Conservation (phyloP, 64 coral and sea anemone species). For the Cladopsammia gracilis region DNA sequence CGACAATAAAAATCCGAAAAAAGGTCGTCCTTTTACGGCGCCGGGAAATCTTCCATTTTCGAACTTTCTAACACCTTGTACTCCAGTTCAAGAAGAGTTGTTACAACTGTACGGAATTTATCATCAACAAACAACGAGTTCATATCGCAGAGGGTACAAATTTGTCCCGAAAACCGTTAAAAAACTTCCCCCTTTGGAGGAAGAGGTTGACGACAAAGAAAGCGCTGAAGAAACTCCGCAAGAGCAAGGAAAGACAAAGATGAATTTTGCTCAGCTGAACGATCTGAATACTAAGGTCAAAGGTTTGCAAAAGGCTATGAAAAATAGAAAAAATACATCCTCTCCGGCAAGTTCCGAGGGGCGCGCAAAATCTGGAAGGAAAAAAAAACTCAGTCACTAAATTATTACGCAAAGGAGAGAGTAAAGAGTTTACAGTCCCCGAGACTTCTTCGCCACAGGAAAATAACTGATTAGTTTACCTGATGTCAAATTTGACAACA, state of each 20-base stretch:
- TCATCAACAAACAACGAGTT: slow-evolving; percentile 81
- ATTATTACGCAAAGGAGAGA: slow-evolving; percentile 19
- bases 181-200: not conserved
- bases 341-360: slow-evolving; percentile 29
- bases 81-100: slow-evolving; percentile 61
- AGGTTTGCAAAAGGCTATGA: slow-evolving; percentile 50
- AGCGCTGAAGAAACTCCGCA: not conserved
- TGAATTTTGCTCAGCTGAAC: slow-evolving; percentile 49
- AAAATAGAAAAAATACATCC: slow-evolving; percentile 24
- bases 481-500: too few species aligned
- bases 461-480: not conserved
- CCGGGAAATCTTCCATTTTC: slow-evolving; percentile 25
- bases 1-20: not conserved
- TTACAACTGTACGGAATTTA: slow-evolving; percentile 68
- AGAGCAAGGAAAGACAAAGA: slow-evolving; percentile 41
- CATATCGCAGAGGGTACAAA: slow-evolving; percentile 76
- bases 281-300: slow-evolving; percentile 51
- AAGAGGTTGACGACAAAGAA: not conserved
- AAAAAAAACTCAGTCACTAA: not conserved
- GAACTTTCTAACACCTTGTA: slow-evolving; percentile 28
- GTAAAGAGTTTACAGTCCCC: not conserved
- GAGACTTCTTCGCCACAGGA: not conserved
- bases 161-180: slow-evolving; percentile 13
- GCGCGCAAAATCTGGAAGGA: not conserved
- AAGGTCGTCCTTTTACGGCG: not conserved